Percentiles rank a stretch among this genome's conserved stretches.
phyloP scores from a whole-genome alignment of 2,797 vertebrate species.

The Hoplostethus atlanticus region DNA sequence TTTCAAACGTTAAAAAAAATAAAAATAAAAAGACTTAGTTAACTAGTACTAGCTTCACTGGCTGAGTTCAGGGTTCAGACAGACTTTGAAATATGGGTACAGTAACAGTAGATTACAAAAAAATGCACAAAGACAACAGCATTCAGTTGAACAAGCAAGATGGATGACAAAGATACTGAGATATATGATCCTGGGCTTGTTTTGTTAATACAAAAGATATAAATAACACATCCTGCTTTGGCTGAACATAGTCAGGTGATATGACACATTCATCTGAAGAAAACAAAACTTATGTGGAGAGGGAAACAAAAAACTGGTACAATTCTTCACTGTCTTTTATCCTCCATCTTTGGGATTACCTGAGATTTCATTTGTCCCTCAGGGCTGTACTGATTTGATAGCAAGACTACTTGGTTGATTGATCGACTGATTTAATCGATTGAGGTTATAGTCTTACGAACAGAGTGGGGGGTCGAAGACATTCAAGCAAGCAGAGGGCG shows the following conservation, averaged over 20 bases:
- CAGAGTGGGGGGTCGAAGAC: slow-evolving; percentile 39
- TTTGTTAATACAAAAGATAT: slow-evolving; percentile 77
- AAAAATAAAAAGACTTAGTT: slow-evolving; percentile 40
- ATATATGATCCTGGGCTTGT: slow-evolving; percentile 59
- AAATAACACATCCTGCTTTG: slow-evolving; percentile 74
- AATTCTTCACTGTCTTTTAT: slow-evolving; percentile 54
- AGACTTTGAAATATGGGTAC: slow-evolving; percentile 44
- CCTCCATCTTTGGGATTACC: slow-evolving; percentile 75
- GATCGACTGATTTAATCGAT: slow-evolving; percentile 49
- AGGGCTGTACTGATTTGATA: slow-evolving; percentile 65
- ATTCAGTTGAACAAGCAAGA: slow-evolving; percentile 59
- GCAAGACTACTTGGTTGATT: slow-evolving; percentile 60
- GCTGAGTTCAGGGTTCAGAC: slow-evolving; percentile 62
- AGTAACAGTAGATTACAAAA: slow-evolving; percentile 47
- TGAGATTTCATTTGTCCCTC: slow-evolving; percentile 82
- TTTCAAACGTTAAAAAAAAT: slow-evolving; percentile 58
- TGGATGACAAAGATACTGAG: slow-evolving; percentile 37
- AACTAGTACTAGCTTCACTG: slow-evolving; percentile 70
- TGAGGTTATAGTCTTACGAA: slow-evolving; percentile 53
- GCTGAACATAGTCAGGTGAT: slow-evolving; percentile 65
- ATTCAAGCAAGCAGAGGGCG: slow-evolving; percentile 44
- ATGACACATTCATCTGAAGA: slow-evolving; percentile 39
- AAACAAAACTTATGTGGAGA: slow-evolving; percentile 56
- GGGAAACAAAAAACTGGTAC: slow-evolving; percentile 62
- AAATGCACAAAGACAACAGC: slow-evolving; percentile 64